Evolutionary conservation across 1,140 invertebrate genomes (phyloP).

Genomic region (Neuroterus valhalla): DNA sequence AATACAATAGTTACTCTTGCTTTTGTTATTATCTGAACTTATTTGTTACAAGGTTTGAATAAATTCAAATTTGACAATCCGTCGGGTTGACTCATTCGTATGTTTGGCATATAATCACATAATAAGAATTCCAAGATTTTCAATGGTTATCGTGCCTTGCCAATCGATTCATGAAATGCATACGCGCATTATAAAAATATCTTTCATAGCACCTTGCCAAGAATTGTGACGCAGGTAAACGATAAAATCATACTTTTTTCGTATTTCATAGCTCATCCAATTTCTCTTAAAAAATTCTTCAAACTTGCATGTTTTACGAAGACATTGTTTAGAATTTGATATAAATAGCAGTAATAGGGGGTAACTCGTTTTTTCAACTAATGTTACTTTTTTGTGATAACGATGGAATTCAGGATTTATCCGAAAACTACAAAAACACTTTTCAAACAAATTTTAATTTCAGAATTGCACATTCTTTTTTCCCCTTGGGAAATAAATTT

Average conservation of each 20-base stretch:
- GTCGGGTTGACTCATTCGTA: not conserved
- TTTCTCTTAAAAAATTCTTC: not conserved
- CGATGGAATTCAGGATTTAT: too few species aligned
- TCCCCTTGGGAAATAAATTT: too few species aligned
- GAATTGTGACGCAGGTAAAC: slow-evolving; percentile 9
- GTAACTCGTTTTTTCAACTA: too few species aligned
- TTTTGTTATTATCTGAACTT: too few species aligned
- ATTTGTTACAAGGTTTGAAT: not conserved
- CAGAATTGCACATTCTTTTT: too few species aligned
- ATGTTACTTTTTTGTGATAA: too few species aligned
- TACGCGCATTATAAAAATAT: slow-evolving; percentile 10
- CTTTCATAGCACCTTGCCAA: not conserved
- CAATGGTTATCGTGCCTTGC: not conserved
- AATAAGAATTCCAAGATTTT: not conserved
- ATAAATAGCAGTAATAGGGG: too few species aligned
- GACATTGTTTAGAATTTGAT: not conserved
- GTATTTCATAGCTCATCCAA: not conserved
- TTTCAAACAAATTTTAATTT: too few species aligned
- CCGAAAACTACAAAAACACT: too few species aligned
- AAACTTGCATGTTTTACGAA: not conserved
- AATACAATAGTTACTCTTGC: too few species aligned
- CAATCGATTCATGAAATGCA: not conserved
- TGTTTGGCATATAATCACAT: not conserved
- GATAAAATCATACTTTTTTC: not conserved
- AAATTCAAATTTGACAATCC: not conserved